phyloP scores from a whole-genome alignment of 92 coral and sea anemone genomes.

The Heliopora coerulea region DNA sequence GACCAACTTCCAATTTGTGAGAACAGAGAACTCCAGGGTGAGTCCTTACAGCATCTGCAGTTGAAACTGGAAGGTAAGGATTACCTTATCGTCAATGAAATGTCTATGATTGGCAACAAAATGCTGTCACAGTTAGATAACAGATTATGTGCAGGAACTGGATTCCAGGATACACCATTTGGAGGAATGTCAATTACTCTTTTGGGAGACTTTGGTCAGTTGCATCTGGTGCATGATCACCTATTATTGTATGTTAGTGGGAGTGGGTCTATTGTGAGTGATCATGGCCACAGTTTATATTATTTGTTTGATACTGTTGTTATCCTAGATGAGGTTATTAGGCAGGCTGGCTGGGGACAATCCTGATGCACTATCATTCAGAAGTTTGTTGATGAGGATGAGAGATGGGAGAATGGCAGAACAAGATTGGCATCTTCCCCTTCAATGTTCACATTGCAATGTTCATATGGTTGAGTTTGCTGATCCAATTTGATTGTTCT shows the following conservation, averaged over 20 bases:
- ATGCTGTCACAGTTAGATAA: conserved; percentile 15
- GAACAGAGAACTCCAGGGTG: conserved; percentile 16
- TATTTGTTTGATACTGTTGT: conserved; percentile 6
- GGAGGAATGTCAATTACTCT: conserved; percentile 10
- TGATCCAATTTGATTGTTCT: conserved; percentile 3
- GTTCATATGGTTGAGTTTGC: background rate
- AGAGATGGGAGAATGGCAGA: conserved; percentile 1
- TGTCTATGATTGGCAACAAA: conserved; percentile 19
- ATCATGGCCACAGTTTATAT: conserved; percentile 11
- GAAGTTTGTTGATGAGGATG: conserved; percentile 8
- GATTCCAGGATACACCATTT: background rate
- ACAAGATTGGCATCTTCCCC: conserved; percentile 11
- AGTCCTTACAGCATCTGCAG: conserved; percentile 1
- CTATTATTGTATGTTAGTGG: conserved; percentile 10
- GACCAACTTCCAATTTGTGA: too few species aligned
- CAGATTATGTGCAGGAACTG: conserved; percentile 8
- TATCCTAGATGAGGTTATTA: conserved; percentile 11
- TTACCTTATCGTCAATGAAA: conserved; percentile 27
- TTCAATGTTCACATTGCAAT: background rate
- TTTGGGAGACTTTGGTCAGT: conserved; percentile 22
- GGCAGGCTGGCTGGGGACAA: conserved; percentile 18
- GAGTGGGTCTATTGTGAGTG: conserved; percentile 6
- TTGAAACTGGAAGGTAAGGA: conserved; percentile 5
- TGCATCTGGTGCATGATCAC: conserved; percentile 19
- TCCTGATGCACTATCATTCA: conserved; percentile 2